These are phyloP conservation scores for Indicator indicator DNA, from an alignment of 2,113 vertebrate genomes.

Conservation along the genomic window DNA sequence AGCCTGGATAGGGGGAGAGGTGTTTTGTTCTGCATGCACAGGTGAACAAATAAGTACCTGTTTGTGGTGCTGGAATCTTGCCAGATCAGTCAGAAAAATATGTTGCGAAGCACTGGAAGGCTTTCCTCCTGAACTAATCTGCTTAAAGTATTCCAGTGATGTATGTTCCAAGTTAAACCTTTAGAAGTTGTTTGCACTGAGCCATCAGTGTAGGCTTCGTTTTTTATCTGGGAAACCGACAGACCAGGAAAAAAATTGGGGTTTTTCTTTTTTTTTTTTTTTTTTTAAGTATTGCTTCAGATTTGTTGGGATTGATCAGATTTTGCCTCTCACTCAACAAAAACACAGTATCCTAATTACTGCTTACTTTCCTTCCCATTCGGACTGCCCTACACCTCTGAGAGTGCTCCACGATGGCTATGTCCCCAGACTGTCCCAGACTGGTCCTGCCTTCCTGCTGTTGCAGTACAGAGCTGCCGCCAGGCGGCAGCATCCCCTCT, in stretches of 20 bases:
- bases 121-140: not conserved
- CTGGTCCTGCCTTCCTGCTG: not conserved
- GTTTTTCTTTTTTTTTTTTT: not conserved
- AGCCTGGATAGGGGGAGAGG: not conserved
- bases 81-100: not conserved
- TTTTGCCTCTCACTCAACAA: not conserved
- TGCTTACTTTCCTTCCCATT: not conserved
- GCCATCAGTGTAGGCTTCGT: not conserved
- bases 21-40: not conserved
- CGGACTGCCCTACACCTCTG: not conserved
- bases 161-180: not conserved
- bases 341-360: not conserved
- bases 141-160: not conserved
- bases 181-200: not conserved
- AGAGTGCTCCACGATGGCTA: not conserved
- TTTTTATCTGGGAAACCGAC: not conserved
- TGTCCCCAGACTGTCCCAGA: accelerated
- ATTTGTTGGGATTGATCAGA: not conserved
- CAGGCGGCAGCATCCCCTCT: not conserved
- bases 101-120: not conserved
- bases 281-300: not conserved
- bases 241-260: not conserved
- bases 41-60: not conserved
- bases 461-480: not conserved
- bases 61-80: not conserved